Evolutionary conservation across 2,797 vertebrate species (phyloP), one percentile per base, ranked within the genome.

Genomic region (Atherinosoma microstoma): DNA sequence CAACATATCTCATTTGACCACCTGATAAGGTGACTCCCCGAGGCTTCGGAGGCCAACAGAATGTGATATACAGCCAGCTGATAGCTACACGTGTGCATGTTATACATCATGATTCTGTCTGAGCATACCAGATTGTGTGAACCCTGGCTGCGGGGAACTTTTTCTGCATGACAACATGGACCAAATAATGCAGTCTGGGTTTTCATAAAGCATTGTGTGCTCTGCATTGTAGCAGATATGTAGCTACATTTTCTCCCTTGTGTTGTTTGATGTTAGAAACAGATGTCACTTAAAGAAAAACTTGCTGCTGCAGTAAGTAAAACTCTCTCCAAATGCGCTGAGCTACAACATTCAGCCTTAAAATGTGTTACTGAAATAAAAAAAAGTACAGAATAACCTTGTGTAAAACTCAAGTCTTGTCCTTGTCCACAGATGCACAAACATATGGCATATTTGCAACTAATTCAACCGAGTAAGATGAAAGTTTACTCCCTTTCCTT

Each of bases 1-100:
- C 84, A 87, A 76, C 75, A 79, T 85, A 78, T 84, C 72, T 84
- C 75, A 88, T 65, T 30, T 76, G 80, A 78, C 67, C 76, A 77
- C 53, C 68, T 81, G 80, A 87, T 87, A 84, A 71, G 79, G 63
- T 57, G 75, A 64, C 60, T 67, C 75, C 86, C 64, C 1, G 18
- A 53, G 68, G 79, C 59, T 73, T 67, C 61, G 51, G 67, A 73
- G 27, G 67, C 60, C 62, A 36, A 65, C 60, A 16, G 64, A 57
- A 45, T 13, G 74, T 72, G 78, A 87, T 70, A 32, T 59, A 82
- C 38, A 61, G 81, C 71, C 59, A 18, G 54, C 60, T 61, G 76
- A 85, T 47, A 69, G 79, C 53, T 27, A 60, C 47, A 59, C 10
- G 72, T 8, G 35, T 27, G 58, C 30, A 42, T 67, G 75, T 71